These are phyloP conservation scores for Xanthostigma xanthostigma DNA, from an alignment of 2,888 invertebrate genomes.

Conservation along the genomic window DNA sequence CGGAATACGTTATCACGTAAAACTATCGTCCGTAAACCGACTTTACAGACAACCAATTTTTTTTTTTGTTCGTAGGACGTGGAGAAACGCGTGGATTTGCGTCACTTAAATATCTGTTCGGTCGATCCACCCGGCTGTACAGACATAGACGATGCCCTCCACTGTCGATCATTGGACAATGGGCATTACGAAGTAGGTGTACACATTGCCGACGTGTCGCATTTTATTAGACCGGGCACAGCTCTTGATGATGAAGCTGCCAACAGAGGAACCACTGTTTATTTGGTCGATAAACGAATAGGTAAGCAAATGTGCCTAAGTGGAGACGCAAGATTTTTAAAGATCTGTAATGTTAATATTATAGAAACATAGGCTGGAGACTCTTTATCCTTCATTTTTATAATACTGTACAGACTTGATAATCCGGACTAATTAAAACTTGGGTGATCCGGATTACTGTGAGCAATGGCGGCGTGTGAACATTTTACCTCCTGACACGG, in stretches of 20 bases:
- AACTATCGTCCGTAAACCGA: too few relatives aligned
- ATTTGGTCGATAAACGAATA: constrained; percentile 83
- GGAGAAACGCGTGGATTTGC: constrained; percentile 65
- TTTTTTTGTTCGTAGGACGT: constrained; percentile 42
- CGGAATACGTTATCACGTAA: too few relatives aligned
- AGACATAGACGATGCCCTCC: constrained; percentile 96
- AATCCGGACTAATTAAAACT: too few relatives aligned
- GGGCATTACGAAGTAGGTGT: constrained; percentile 80
- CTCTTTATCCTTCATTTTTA: too few relatives aligned
- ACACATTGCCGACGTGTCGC: constrained; percentile 97
- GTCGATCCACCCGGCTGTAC: constrained; percentile 98
- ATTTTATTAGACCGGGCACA: constrained; percentile 87
- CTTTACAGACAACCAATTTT: too few relatives aligned
- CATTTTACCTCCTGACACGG: too few relatives aligned
- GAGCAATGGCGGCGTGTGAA: too few relatives aligned
- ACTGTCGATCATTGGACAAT: constrained; percentile 61
- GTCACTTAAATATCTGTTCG: constrained; percentile 77
- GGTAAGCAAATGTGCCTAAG: constrained; percentile 51
- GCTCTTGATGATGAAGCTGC: constrained; percentile 89
- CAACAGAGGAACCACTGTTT: constrained; percentile 89
- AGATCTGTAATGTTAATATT: background rate
- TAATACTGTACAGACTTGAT: too few relatives aligned
- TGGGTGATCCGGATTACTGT: too few relatives aligned
- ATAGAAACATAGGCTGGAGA: background rate
- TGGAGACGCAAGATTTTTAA: constrained; percentile 25